A percentile compares a stretch with the other conserved stretches of the same genome.
phyloP scores from a whole-genome alignment of 2,888 invertebrate species.

The Ametastegia equiseti region DNA sequence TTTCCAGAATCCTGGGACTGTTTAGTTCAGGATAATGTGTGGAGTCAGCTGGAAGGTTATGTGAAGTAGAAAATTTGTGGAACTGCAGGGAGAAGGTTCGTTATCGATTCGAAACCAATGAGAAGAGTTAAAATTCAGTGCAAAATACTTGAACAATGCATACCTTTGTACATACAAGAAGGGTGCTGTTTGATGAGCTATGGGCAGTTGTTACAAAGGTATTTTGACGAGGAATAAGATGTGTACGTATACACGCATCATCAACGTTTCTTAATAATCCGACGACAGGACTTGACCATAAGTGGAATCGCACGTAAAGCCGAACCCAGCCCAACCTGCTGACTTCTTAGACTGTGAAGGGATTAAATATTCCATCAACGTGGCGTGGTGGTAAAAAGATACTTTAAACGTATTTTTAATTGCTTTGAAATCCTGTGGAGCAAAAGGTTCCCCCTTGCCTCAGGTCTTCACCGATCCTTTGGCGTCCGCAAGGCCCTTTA shows the following conservation, averaged over 20 bases:
- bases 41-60: no score
- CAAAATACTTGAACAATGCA: no score
- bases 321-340: no score
- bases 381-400: background rate
- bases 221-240: slow-evolving; percentile 51
- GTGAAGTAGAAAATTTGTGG: no score
- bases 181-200: no score
- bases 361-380: slow-evolving; percentile 39
- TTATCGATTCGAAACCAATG: no score
- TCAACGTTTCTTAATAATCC: slow-evolving; percentile 20
- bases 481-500: background rate
- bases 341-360: background rate
- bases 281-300: slow-evolving; percentile 11
- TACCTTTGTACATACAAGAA: no score
- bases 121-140: no score
- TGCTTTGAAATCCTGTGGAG: background rate
- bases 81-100: no score
- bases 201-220: slow-evolving; percentile 36
- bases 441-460: background rate
- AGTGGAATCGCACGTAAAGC: slow-evolving; percentile 9
- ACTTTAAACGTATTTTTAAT: slow-evolving; percentile 37
- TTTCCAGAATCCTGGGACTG: no score
- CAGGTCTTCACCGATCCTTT: background rate
- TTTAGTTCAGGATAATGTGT: no score
- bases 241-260: no score